These are phyloP conservation scores for Kryptopterus vitreolus DNA, from an alignment of 2,797 vertebrate genomes.

Conservation along the genomic window DNA sequence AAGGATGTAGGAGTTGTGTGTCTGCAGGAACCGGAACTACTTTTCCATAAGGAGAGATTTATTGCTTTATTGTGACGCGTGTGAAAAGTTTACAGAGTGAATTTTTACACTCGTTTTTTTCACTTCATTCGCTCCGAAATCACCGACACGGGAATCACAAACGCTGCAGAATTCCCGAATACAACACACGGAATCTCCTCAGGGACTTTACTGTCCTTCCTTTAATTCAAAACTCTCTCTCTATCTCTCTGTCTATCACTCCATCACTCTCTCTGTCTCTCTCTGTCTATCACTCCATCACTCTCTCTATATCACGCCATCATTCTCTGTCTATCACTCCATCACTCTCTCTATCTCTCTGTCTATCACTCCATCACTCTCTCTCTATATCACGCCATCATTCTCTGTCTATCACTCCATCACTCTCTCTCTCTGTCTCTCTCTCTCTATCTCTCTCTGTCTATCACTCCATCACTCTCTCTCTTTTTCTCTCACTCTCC, in stretches of 20 bases:
- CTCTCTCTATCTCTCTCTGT: not conserved
- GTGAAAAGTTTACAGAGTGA: not conserved
- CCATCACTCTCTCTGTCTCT: too few species aligned
- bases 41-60: not conserved
- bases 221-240: conserved; percentile 13
- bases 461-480: too few species aligned
- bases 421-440: not conserved
- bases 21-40: not conserved
- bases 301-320: not conserved
- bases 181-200: not conserved
- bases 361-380: not conserved
- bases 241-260: too few species aligned
- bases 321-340: not conserved
- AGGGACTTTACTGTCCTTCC: conserved; percentile 6
- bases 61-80: not conserved
- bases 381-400: not conserved
- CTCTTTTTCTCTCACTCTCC: too few species aligned
- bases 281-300: too few species aligned
- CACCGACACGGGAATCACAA: too few species aligned
- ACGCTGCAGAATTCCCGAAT: too few species aligned
- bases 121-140: not conserved
- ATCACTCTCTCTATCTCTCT: not conserved
- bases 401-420: not conserved
- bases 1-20: not conserved
- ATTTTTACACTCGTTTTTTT: not conserved